Conservation (phyloP, 1,140 invertebrate genomes). For the Hycleus cichorii region DNA sequence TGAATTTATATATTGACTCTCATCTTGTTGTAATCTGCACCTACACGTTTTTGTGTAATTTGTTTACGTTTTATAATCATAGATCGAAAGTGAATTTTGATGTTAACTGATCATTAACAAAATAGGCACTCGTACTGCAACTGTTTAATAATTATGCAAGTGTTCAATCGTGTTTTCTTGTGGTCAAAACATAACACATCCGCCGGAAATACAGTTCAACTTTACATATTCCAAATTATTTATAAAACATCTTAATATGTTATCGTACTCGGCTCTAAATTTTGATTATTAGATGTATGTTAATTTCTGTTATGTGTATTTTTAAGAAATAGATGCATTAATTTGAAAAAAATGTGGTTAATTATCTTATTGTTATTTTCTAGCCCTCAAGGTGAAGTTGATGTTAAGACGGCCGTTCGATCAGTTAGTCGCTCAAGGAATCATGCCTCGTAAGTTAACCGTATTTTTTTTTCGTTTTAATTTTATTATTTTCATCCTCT, state of each 20-base stretch:
- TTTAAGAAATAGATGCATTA: no score
- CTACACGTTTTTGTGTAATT: neutral
- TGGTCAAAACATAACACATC: neutral
- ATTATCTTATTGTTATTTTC: conserved; percentile 45
- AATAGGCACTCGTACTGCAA: neutral
- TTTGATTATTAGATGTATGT: no score
- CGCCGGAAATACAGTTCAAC: no score
- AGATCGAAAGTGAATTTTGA: conserved; percentile 11
- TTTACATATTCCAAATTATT: no score
- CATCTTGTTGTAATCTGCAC: no score
- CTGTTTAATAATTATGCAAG: conserved; percentile 4
- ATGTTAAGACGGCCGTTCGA: conserved; percentile 89
- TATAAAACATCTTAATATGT: no score
- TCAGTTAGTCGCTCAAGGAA: conserved; percentile 94
- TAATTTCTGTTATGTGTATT: no score
- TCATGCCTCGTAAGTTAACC: conserved; percentile 90
- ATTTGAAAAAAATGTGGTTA: no score
- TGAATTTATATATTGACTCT: no score
- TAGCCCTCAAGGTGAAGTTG: conserved; percentile 94
- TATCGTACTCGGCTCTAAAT: no score
- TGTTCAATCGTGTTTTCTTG: conserved; percentile 4
- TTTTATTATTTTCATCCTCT: neutral
- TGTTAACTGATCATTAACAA: conserved; percentile 9
- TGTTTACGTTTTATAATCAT: conserved; percentile 9
- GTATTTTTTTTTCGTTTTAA: neutral